Percentiles rank a stretch among this genome's conserved stretches.
phyloP scores from a whole-genome alignment of 2,888 invertebrate species.

The Toxonevra muliebris region DNA sequence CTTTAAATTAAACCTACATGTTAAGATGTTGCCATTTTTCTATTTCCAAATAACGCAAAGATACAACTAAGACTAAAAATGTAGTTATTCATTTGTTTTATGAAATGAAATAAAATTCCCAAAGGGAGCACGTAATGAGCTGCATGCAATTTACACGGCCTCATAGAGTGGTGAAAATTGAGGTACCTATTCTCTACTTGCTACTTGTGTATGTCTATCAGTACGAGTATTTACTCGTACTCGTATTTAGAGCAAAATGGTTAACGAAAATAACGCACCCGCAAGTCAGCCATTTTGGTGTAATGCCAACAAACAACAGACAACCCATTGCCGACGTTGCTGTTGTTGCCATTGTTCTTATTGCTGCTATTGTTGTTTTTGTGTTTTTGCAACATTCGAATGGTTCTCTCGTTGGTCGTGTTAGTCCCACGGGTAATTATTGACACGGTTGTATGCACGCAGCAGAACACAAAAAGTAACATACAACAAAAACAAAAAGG shows the following conservation, averaged over 20 bases:
- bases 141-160: background rate
- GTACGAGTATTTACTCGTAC: too few relatives aligned
- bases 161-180: too few relatives aligned
- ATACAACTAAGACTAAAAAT: too few relatives aligned
- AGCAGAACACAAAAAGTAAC: conserved; percentile 51
- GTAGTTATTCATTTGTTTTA: background rate
- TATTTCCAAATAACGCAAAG: too few relatives aligned
- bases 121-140: background rate
- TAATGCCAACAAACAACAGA: background rate
- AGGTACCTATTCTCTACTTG: too few relatives aligned
- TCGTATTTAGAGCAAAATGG: too few relatives aligned
- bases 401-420: conserved; percentile 58
- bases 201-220: too few relatives aligned
- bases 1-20: too few relatives aligned
- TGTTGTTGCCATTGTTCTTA: conserved; percentile 16
- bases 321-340: background rate
- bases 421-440: conserved; percentile 62
- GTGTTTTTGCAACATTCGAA: conserved; percentile 36
- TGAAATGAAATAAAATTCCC: conserved; percentile 3
- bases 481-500: conserved; percentile 12
- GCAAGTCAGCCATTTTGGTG: conserved; percentile 28
- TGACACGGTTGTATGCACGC: conserved; percentile 55
- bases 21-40: too few relatives aligned
- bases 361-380: conserved; percentile 8
- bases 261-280: conserved; percentile 7